Evolutionary conservation across 35 echinoderm and acorn worm species (phyloP).

Genomic region (Eucidaris tribuloides): DNA sequence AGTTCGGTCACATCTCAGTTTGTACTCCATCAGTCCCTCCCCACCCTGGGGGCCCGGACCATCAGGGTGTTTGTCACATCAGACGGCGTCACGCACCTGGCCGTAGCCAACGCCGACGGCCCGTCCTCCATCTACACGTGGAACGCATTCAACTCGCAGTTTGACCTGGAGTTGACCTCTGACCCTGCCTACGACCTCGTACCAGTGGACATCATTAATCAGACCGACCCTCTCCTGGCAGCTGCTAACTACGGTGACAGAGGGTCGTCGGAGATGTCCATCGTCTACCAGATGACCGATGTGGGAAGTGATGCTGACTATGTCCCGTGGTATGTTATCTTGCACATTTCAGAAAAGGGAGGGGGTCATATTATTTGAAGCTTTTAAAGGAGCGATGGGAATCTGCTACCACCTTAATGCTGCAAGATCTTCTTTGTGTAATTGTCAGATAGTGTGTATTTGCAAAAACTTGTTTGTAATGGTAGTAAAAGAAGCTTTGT

Average conservation of each 20-base stretch:
- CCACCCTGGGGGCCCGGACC: constrained; percentile 64
- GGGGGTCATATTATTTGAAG: no score
- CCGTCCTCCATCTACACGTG: constrained; percentile 57
- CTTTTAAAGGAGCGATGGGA: no score
- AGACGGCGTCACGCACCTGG: constrained; percentile 58
- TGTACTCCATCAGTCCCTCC: constrained; percentile 60
- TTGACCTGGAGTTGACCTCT: constrained; percentile 10
- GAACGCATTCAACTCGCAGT: constrained; percentile 73
- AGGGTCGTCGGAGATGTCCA: constrained; percentile 15
- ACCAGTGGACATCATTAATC: neutral
- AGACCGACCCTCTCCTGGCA: constrained; percentile 26
- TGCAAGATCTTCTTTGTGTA: no score
- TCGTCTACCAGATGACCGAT: constrained; percentile 35
- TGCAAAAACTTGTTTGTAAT: no score
- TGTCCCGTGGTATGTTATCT: constrained; percentile 84
- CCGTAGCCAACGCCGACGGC: constrained; percentile 48
- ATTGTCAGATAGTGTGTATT: no score
- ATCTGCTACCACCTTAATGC: no score
- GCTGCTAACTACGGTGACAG: constrained; percentile 60
- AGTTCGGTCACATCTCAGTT: constrained; percentile 42
- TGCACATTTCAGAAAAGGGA: no score
- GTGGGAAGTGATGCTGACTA: constrained; percentile 58
- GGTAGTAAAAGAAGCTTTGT: no score
- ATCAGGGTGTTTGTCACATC: constrained; percentile 53
- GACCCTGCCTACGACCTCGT: constrained; percentile 35